phyloP scores from a whole-genome alignment of 2,797 vertebrate species.

The Melopsittacus undulatus region DNA sequence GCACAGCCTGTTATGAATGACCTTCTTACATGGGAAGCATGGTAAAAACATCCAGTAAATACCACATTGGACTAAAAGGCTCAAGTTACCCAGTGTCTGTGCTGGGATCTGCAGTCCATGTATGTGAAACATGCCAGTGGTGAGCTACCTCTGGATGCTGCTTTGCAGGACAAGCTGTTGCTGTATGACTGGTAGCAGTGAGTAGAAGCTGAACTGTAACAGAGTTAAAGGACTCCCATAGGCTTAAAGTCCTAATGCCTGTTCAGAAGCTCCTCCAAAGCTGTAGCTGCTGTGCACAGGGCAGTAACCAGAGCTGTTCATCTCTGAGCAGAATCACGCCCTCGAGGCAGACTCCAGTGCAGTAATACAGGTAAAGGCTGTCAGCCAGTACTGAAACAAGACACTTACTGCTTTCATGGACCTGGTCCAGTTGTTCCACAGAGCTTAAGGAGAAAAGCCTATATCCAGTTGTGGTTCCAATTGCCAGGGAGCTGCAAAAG shows the following conservation, averaged over 20 bases:
- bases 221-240: not conserved
- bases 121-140: not conserved
- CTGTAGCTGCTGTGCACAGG: not conserved
- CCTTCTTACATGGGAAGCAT: not conserved
- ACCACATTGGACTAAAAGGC: not conserved
- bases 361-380: not conserved
- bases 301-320: not conserved
- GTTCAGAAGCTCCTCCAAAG: not conserved
- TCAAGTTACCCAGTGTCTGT: not conserved
- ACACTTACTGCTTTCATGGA: slow-evolving; percentile 91
- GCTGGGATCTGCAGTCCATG: not conserved
- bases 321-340: not conserved
- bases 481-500: slow-evolving; percentile 85
- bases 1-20: slow-evolving; percentile 13
- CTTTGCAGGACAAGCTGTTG: not conserved
- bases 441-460: slow-evolving; percentile 90
- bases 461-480: slow-evolving; percentile 89
- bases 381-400: not conserved
- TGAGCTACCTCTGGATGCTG: not conserved
- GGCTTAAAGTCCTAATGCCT: not conserved
- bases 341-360: not conserved
- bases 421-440: slow-evolving; percentile 92
- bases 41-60: slow-evolving; percentile 29
- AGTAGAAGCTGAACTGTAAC: not conserved
- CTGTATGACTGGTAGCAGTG: not conserved